A percentile compares a stretch with the other conserved stretches of the same genome.
These are phyloP conservation scores for Griposia aprilina DNA, from an alignment of 2,888 invertebrate genomes.

Conservation along the genomic window DNA sequence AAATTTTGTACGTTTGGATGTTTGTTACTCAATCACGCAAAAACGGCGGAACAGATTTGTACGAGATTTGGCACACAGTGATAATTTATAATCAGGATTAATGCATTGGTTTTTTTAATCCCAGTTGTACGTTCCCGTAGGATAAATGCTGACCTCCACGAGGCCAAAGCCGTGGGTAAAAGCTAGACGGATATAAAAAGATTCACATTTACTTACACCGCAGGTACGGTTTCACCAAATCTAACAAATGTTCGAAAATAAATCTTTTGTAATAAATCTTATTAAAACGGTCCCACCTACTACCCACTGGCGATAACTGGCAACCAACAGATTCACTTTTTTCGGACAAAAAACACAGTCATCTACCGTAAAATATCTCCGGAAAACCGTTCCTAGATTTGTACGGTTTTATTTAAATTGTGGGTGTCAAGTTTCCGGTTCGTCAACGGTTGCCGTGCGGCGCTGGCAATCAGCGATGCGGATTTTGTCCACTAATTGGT, in stretches of 20 bases:
- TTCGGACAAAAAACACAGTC: conserved; percentile 21
- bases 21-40: too few relatives aligned
- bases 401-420: conserved; percentile 47
- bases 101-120: too few relatives aligned
- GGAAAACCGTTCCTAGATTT: conserved; percentile 41
- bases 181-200: too few relatives aligned
- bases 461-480: conserved; percentile 63
- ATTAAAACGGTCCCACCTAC: background rate
- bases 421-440: conserved; percentile 56
- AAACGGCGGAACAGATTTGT: too few relatives aligned
- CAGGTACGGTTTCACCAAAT: too few relatives aligned
- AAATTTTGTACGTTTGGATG: too few relatives aligned
- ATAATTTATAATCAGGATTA: too few relatives aligned
- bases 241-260: background rate
- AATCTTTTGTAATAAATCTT: background rate
- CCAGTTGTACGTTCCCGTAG: background rate
- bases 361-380: conserved; percentile 36
- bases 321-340: conserved; percentile 32
- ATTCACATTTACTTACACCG: background rate
- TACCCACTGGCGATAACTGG: conserved; percentile 27
- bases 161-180: too few relatives aligned
- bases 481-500: conserved; percentile 64
- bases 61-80: too few relatives aligned
- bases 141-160: background rate
- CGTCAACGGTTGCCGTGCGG: conserved; percentile 53